Evolutionary conservation across 2,113 vertebrate species (phyloP).

Genomic region (Thamnaconus septentrionalis): DNA sequence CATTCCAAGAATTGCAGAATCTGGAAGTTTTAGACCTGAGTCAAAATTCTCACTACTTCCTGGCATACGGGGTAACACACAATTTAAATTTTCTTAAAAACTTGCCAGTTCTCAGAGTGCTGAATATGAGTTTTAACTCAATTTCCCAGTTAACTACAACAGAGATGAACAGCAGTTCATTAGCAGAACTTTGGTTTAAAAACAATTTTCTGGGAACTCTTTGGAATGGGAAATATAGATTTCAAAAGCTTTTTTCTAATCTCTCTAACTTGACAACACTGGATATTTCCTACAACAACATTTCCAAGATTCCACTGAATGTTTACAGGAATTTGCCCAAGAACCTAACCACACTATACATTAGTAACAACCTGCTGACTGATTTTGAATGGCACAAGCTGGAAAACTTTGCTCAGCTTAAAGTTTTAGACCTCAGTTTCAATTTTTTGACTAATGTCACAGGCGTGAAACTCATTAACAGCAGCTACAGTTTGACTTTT

Average conservation of each 20-base stretch:
- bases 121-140: constrained; percentile 72
- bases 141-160: constrained; percentile 80
- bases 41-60: constrained; percentile 80
- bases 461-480: constrained; percentile 4
- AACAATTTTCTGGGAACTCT: constrained; percentile 72
- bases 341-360: constrained; percentile 58
- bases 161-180: constrained; percentile 66
- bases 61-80: constrained; percentile 72
- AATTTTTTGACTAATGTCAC: constrained; percentile 70
- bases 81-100: constrained; percentile 76
- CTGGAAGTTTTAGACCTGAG: constrained; percentile 78
- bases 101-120: constrained; percentile 64
- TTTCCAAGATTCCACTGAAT: constrained; percentile 48
- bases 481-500: constrained; percentile 58
- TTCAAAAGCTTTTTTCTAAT: constrained; percentile 68
- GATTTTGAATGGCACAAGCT: constrained; percentile 70
- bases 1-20: constrained; percentile 66
- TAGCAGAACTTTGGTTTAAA: constrained; percentile 75
- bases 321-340: constrained; percentile 63
- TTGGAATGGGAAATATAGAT: constrained; percentile 67
- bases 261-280: constrained; percentile 73
- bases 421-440: constrained; percentile 68
- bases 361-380: constrained; percentile 59
- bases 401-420: constrained; percentile 47
- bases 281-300: constrained; percentile 73